These are phyloP conservation scores for Scaptomyza hsui DNA, from an alignment of 1,140 invertebrate species.

Conservation along the genomic window DNA sequence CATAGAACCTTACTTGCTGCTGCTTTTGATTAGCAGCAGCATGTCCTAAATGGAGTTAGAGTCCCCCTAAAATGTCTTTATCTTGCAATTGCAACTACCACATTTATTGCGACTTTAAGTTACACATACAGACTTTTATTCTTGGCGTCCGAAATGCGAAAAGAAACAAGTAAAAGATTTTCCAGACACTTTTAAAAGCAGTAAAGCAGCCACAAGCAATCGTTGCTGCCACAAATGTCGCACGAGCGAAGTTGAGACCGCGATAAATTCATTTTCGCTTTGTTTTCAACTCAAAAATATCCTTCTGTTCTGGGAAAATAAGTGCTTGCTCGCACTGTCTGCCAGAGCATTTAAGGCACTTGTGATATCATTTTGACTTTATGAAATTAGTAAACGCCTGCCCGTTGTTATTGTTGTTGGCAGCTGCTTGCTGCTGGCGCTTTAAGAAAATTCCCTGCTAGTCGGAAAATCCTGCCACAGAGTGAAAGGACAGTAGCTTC, in stretches of 20 bases:
- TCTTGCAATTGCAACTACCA: constrained; percentile 24
- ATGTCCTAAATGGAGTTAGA: background rate
- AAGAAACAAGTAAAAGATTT: constrained; percentile 40
- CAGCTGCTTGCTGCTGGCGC: constrained; percentile 13
- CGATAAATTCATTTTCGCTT: constrained; percentile 59
- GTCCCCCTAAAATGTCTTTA: constrained; percentile 19
- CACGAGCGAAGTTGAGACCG: constrained; percentile 25
- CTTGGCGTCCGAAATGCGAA: constrained; percentile 37
- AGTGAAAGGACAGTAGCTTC: constrained; percentile 7
- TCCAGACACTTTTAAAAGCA: constrained; percentile 46
- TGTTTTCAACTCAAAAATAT: constrained; percentile 23
- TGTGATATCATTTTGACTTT: constrained; percentile 73
- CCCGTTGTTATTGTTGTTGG: constrained; percentile 26
- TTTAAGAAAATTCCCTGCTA: constrained; percentile 46
- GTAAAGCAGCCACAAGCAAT: constrained; percentile 21
- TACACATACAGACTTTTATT: background rate
- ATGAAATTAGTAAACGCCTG: constrained; percentile 74
- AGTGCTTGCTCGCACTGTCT: constrained; percentile 9
- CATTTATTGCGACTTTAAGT: constrained; percentile 8
- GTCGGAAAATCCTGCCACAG: background rate
- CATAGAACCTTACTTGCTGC: constrained; percentile 24
- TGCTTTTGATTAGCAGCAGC: constrained; percentile 19
- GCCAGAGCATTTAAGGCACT: constrained; percentile 45
- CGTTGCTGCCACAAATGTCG: constrained; percentile 24
- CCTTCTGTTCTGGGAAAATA: constrained; percentile 25